A percentile compares a stretch with the other conserved stretches of the same genome.
Conservation (phyloP, 2,797 vertebrate species). For the Okamejei kenojei region DNA sequence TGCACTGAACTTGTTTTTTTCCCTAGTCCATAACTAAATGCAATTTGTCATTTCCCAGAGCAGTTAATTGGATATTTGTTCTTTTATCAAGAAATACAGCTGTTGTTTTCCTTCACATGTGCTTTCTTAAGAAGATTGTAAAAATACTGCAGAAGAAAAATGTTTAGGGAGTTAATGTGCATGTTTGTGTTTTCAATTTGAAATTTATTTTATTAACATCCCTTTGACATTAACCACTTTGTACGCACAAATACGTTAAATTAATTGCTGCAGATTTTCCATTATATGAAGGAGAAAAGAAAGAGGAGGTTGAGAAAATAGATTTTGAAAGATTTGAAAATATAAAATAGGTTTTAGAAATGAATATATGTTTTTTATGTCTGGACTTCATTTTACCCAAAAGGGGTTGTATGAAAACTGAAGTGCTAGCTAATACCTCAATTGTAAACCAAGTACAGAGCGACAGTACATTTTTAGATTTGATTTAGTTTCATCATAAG, state of each 20-base stretch:
- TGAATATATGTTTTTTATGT: neutral
- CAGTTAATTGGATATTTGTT: neutral
- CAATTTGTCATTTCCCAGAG: neutral
- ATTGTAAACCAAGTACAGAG: neutral
- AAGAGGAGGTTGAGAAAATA: neutral
- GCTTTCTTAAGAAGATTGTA: neutral
- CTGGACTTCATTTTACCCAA: neutral
- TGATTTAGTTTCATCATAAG: neutral
- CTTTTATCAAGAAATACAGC: neutral
- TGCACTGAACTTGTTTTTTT: neutral
- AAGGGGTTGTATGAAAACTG: neutral
- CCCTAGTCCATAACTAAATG: neutral
- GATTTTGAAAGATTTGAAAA: neutral
- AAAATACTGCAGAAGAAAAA: neutral
- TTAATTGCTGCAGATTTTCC: neutral
- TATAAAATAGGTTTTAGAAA: neutral
- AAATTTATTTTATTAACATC: neutral
- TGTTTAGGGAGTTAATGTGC: neutral
- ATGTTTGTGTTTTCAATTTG: neutral
- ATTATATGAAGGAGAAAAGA: neutral
- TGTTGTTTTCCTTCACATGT: neutral
- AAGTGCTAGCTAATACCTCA: neutral
- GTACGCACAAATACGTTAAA: neutral
- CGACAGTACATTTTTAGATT: neutral
- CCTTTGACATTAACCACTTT: neutral